These are phyloP conservation scores for Aramus guarauna DNA, from an alignment of 2,113 vertebrate species.

Conservation along the genomic window DNA sequence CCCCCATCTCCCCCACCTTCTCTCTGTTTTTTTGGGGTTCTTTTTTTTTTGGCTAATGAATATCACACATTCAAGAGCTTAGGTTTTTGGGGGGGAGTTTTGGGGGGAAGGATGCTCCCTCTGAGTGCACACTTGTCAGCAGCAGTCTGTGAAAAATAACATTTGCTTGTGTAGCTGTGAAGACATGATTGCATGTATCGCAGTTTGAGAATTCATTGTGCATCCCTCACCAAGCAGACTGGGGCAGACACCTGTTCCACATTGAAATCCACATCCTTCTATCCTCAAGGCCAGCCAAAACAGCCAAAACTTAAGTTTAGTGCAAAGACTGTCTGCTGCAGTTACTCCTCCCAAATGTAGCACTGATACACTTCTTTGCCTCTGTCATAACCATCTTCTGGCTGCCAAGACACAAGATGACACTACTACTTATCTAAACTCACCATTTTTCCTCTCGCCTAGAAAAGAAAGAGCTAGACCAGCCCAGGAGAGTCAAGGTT, in stretches of 20 bases:
- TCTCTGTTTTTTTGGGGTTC: too few relatives aligned
- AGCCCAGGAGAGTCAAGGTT: not conserved
- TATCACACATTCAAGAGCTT: not conserved
- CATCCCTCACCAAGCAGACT: not conserved
- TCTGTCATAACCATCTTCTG: not conserved
- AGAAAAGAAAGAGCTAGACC: not conserved
- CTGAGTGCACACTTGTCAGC: not conserved
- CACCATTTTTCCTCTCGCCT: not conserved
- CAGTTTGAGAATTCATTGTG: not conserved
- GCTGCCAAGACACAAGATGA: not conserved
- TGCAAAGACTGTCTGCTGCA: not conserved
- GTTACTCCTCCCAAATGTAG: not conserved
- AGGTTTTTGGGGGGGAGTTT: accelerated
- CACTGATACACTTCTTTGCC: not conserved
- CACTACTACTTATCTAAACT: not conserved
- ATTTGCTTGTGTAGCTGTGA: not conserved
- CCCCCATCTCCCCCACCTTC: not conserved
- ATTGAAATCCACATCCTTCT: not conserved
- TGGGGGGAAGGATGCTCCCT: not conserved
- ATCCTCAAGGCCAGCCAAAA: not conserved
- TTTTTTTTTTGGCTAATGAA: not conserved
- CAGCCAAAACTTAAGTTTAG: not conserved
- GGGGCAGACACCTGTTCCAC: not conserved
- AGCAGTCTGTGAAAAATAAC: not conserved
- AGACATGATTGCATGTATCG: not conserved